Conservation (phyloP, 2,113 vertebrate genomes). For the Platycercus adscitus region DNA sequence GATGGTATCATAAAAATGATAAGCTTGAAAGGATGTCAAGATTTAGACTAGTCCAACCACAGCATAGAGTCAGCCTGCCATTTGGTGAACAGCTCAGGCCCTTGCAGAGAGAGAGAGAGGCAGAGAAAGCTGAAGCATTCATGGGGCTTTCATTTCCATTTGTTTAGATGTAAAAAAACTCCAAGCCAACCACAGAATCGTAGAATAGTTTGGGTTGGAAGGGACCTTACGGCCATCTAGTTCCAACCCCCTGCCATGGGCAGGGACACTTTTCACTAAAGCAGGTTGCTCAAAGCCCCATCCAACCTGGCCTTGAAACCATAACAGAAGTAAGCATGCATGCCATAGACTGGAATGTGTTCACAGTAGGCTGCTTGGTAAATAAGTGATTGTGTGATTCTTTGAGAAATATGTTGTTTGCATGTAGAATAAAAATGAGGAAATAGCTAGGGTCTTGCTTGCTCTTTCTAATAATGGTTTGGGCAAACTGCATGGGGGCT, state of each 20-base stretch:
- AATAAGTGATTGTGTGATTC: not conserved
- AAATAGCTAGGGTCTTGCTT: not conserved
- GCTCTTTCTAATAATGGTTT: not conserved
- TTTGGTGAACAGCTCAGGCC: not conserved
- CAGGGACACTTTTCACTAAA: not conserved
- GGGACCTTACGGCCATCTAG: not conserved
- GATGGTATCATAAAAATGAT: not conserved
- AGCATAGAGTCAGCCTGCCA: not conserved
- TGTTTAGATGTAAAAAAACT: not conserved
- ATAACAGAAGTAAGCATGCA: not conserved
- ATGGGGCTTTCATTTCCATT: not conserved
- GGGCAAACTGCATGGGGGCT: not conserved
- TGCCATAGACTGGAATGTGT: not conserved
- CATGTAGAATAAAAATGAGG: not conserved
- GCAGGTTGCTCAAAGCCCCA: not conserved
- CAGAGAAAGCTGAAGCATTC: not conserved
- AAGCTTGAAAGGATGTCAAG: not conserved
- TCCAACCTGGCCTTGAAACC: not conserved
- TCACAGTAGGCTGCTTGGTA: not conserved
- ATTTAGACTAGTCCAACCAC: not conserved
- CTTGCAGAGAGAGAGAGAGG: not conserved
- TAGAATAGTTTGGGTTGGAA: not conserved
- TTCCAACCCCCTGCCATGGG: not conserved
- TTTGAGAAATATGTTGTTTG: not conserved
- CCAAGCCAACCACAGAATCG: not conserved